Evolutionary conservation across 2,113 vertebrate species (phyloP), one percentile per base, ranked within the genome.

Genomic region (Machaerirhynchus nigripectus): DNA sequence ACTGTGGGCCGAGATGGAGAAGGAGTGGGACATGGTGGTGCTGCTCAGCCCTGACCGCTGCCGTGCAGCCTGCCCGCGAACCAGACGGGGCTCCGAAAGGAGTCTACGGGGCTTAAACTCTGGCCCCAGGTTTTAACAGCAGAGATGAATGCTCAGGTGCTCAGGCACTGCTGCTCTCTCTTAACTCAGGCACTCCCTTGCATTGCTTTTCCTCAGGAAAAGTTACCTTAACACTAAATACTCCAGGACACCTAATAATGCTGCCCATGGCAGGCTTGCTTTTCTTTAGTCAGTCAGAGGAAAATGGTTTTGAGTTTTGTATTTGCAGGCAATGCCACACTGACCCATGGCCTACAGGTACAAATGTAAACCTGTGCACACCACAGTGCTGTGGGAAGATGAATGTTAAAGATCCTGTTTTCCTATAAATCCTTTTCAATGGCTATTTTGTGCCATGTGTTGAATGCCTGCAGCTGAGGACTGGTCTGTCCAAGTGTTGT

Each of bases 381-480:
- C 9, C 40, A 28, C 26, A 24, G 20, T 63, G 13, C 6, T 27
- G 19, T 22, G n/a, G 30, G 61, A 76, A 70, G 33, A 15, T 10
- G 3, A 39, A 31, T 15, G 9, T 26, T 26, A 27, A 82, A 67
- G 17, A 37, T 26, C 9, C 23, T 18, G 26, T 10, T 30, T 73
- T 61, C 4, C 6, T 11, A 0, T 6, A 56, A 52, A 19, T 23
- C 30, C 8, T 53, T 69, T 14, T 55, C n/a, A 37, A 22, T 3
- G 8, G 65, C n/a, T 1, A 0, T n/a, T 42, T 15, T 4, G 1
- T 30, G 14, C 53, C 22, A 17, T 20, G 30, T 15, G 5, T 13
- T 0, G 0, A 22, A 26, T 1, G 1, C 10, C 15, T 61, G 21
- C 0, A 1, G 8, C 1, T 42, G 47, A 27, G 37, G 33, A 24